Percentiles rank a stretch among this genome's conserved stretches.
Evolutionary conservation across 2,113 vertebrate species (phyloP).

Genomic region (Entelurus aequoreus): DNA sequence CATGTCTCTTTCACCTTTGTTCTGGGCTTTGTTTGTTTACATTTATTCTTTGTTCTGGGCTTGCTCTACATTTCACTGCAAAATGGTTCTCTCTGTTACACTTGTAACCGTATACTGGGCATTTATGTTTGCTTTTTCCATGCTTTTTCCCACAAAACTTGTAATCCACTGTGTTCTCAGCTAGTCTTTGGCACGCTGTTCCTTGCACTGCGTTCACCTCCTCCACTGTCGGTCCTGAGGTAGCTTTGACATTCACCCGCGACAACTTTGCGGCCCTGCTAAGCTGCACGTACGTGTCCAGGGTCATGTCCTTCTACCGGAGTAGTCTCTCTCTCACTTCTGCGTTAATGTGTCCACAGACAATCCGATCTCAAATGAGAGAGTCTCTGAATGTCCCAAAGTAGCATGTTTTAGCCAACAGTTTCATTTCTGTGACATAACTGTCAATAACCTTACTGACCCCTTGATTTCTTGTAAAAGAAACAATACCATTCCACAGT

Average conservation of each 20-base stretch:
- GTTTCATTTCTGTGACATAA: slow-evolving; percentile 7
- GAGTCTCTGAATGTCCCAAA: slow-evolving; percentile 12
- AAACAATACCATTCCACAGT: slow-evolving; percentile 1
- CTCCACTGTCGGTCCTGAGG: background rate
- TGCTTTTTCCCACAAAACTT: slow-evolving; percentile 24
- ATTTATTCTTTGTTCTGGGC: background rate
- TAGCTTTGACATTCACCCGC: slow-evolving; percentile 14
- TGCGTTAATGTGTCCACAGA: slow-evolving; percentile 14
- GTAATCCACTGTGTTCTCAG: slow-evolving; percentile 5
- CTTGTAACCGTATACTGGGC: slow-evolving; percentile 18
- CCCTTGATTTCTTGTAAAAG: background rate
- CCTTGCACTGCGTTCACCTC: slow-evolving; percentile 19
- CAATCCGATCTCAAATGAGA: slow-evolving; percentile 7
- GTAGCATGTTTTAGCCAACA: slow-evolving; percentile 1
- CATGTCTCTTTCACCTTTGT: slow-evolving; percentile 5
- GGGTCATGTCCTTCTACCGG: background rate
- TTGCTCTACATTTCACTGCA: slow-evolving; percentile 23
- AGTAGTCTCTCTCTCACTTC: slow-evolving; percentile 18
- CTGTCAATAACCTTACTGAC: background rate
- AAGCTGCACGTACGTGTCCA: slow-evolving; percentile 23
- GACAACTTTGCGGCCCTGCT: slow-evolving; percentile 25
- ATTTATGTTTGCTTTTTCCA: slow-evolving; percentile 23
- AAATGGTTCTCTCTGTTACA: slow-evolving; percentile 29
- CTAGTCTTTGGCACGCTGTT: background rate
- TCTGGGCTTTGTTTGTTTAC: too few relatives aligned